These are phyloP conservation scores for Platycheirus albimanus DNA, from an alignment of 2,888 invertebrate genomes.

Conservation along the genomic window DNA sequence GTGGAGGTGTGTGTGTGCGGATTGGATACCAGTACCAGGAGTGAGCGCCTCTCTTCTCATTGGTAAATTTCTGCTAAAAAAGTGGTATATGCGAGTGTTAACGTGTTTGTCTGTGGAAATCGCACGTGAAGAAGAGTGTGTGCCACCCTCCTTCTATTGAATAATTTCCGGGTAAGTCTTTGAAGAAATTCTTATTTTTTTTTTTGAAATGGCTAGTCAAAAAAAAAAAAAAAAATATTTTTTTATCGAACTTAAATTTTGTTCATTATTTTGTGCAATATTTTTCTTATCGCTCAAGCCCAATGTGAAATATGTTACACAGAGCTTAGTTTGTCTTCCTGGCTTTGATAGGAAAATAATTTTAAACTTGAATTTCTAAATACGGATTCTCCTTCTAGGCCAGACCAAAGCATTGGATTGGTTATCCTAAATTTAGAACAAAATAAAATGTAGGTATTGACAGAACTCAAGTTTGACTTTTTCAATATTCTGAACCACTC, in stretches of 20 bases:
- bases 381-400: no score
- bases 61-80: conserved; percentile 47
- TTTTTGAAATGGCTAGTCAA: neutral
- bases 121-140: conserved; percentile 60
- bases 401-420: no score
- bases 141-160: conserved; percentile 53
- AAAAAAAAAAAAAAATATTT: no score
- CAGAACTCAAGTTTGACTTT: no score
- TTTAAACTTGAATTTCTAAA: no score
- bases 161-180: conserved; percentile 53
- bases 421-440: no score
- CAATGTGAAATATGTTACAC: no score
- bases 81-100: conserved; percentile 43
- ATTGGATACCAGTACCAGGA: conserved; percentile 50
- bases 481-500: no score
- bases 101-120: conserved; percentile 50
- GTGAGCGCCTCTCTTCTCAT: conserved; percentile 58
- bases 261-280: neutral
- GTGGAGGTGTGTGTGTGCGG: conserved; percentile 17
- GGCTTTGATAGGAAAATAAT: no score
- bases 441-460: no score
- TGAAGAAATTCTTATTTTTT: neutral
- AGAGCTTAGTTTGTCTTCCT: no score
- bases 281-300: neutral
- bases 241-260: neutral